These are phyloP conservation scores for Tringa solitaria DNA, from an alignment of 2,113 vertebrate genomes.

Conservation along the genomic window DNA sequence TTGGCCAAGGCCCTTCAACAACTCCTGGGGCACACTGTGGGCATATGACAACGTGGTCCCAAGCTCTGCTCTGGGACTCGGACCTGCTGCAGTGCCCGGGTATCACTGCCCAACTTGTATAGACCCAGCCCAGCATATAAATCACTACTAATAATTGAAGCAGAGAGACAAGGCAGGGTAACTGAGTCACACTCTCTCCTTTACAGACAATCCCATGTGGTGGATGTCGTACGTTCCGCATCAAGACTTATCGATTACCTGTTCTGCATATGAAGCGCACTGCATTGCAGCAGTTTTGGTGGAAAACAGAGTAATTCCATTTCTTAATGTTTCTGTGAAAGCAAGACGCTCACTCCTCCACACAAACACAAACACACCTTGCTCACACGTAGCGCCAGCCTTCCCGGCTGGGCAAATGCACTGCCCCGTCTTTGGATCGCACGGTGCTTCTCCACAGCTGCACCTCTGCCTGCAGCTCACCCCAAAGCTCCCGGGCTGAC, in stretches of 20 bases:
- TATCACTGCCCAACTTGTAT: neutral
- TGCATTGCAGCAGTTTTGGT: neutral
- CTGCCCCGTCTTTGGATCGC: slow-evolving; percentile 59
- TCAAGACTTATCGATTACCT: neutral
- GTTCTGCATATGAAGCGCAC: neutral
- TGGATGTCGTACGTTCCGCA: neutral
- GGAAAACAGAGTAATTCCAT: neutral
- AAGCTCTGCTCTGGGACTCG: neutral
- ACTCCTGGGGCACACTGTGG: neutral
- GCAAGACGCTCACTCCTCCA: neutral
- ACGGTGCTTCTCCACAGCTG: slow-evolving; percentile 54
- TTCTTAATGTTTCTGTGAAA: neutral
- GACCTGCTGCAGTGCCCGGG: neutral
- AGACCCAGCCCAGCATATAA: neutral
- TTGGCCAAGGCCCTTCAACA: neutral
- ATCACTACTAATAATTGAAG: neutral
- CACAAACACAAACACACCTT: slow-evolving; percentile 32
- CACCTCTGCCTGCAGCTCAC: slow-evolving; percentile 62
- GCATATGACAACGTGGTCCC: neutral
- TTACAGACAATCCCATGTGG: fast-evolving
- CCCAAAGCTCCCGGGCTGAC: slow-evolving; percentile 58
- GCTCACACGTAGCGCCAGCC: slow-evolving; percentile 62
- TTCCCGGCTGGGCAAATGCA: slow-evolving; percentile 76
- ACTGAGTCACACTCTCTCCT: neutral
- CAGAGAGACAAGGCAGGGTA: neutral